Evolutionary conservation across 1,140 invertebrate genomes (phyloP), one percentile per base, ranked within the genome.

Genomic region (Drosophila elegans): DNA sequence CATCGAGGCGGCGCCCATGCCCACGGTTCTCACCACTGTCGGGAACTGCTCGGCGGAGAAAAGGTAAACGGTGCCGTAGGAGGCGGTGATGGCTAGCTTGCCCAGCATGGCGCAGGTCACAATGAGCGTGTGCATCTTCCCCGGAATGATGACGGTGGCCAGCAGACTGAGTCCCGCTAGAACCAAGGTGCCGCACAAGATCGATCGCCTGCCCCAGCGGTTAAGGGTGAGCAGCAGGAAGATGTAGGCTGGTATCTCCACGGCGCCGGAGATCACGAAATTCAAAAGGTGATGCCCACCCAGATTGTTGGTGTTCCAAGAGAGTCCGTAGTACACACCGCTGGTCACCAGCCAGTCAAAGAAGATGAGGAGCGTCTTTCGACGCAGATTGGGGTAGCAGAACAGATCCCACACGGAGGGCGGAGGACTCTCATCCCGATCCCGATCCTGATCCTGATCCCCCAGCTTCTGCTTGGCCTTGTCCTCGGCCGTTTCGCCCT

Each of bases 31-130:
- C 41, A 98, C 95, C 6, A 96, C 95, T 1, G 97, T 97, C 1
- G 97, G 97, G 80, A 97, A 97, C 82, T 97, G 95, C 93, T 98
- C 97, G 5, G 95, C 95, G 9, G 97, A 96, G 85, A 96, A 97
- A 45, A 97, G 94, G 80, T 97, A 97, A 34, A 97, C 94, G 2
- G 96, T 95, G 32, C 95, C 96, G 83, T 96, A 97, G 6, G 96
- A 96, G 0, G 96, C 94, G 0, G 96, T 97, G 54, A 97, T 97
- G 12, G 96, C 95, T 75, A 97, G 93, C 93, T 97, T 97, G 7
- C 96, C 96, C 45, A 96, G 91, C 96, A 97, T 97, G 6, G 96
- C 95, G 44, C 95, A 94, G 6, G 94, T 93, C 4, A 96, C 94
- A 0, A 94, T 90, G n/a, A 96, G 73, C 93, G 94, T 95, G 3